phyloP scores from a whole-genome alignment of 2,888 invertebrate species.

The Chymomyza procnemis region DNA sequence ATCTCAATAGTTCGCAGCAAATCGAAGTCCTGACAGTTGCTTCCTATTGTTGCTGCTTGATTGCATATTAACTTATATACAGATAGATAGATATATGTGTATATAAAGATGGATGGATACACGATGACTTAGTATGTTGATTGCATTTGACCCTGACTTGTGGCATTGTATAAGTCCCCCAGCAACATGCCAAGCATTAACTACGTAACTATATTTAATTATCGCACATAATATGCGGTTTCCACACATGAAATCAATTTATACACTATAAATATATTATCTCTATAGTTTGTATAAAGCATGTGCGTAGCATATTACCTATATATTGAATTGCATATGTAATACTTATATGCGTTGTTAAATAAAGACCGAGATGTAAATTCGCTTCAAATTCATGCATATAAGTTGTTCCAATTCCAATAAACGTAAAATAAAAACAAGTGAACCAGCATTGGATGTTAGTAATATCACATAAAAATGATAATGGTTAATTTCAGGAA shows the following conservation, averaged over 20 bases:
- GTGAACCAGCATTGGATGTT: neutral
- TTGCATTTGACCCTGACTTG: neutral
- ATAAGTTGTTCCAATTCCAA: too few species aligned
- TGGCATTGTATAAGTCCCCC: neutral
- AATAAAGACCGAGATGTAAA: neutral
- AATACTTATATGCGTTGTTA: neutral
- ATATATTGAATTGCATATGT: neutral
- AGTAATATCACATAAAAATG: too few species aligned
- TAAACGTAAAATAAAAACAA: neutral
- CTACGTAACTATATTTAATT: neutral
- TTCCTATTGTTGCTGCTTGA: neutral
- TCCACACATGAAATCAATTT: neutral
- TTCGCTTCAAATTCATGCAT: neutral
- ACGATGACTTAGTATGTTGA: neutral
- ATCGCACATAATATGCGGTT: neutral
- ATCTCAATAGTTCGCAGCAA: constrained; percentile 23
- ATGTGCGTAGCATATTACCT: neutral
- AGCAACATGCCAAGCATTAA: neutral
- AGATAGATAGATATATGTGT: neutral
- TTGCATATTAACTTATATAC: neutral
- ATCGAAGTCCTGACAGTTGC: constrained; percentile 38
- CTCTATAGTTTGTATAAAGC: neutral
- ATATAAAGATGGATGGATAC: neutral
- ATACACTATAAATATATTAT: neutral
- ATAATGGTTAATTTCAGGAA: too few species aligned